Conservation (phyloP, 2,797 vertebrate species). For the Otolemur crassicaudatus region DNA sequence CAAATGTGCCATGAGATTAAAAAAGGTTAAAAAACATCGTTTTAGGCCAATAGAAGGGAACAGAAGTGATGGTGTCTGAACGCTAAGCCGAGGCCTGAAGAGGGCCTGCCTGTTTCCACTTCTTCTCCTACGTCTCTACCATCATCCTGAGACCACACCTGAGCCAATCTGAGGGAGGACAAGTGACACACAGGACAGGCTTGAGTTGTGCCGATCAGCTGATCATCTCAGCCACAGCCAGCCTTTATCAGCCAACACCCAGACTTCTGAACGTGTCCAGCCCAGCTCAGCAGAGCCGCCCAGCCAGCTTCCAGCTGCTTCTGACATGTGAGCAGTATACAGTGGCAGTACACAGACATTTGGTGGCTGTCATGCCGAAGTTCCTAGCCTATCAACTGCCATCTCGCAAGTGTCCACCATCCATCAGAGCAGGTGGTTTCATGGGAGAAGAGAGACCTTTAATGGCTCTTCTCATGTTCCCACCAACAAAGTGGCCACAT, state of each 20-base stretch:
- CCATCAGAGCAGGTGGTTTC: neutral
- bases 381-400: neutral
- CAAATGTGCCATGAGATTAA: too few relatives aligned
- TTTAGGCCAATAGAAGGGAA: neutral
- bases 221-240: neutral
- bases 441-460: neutral
- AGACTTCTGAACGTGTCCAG: neutral
- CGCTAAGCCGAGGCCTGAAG: neutral
- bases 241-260: neutral
- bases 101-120: neutral
- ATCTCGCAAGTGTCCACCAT: neutral
- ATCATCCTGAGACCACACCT: rapidly evolving
- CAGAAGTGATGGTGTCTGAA: neutral
- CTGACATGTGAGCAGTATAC: neutral
- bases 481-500: neutral
- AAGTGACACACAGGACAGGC: neutral
- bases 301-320: neutral
- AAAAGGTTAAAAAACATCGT: too few relatives aligned
- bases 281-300: neutral
- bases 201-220: neutral
- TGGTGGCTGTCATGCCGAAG: neutral
- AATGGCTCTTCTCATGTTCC: neutral
- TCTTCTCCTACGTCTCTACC: neutral
- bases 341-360: neutral
- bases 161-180: neutral